phyloP scores from a whole-genome alignment of 2,888 invertebrate species.

The Leptothorax acervorum region DNA sequence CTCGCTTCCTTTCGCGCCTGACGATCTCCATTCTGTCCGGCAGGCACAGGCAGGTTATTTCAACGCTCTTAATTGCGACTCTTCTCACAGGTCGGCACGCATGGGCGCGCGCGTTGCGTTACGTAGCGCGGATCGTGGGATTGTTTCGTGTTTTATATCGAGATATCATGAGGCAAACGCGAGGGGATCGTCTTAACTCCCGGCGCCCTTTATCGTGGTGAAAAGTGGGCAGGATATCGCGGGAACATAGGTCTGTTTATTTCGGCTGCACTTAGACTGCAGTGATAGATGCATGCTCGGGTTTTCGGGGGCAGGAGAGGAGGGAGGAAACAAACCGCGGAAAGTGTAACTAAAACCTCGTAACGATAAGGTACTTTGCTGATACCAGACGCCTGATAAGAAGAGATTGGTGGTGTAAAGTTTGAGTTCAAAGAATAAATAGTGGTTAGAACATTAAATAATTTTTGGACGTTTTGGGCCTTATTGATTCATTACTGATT shows the following conservation, averaged over 20 bases:
- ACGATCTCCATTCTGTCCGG: constrained; percentile 57
- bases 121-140: constrained; percentile 52
- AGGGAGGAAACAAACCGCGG: not conserved
- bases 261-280: not conserved
- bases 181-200: not conserved
- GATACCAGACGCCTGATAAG: constrained; percentile 1
- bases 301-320: not conserved
- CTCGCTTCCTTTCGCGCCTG: constrained; percentile 68
- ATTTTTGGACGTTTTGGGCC: not conserved
- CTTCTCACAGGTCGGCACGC: constrained; percentile 70
- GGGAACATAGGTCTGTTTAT: not conserved
- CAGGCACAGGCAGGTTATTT: constrained; percentile 54
- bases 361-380: not conserved
- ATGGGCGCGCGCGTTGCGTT: constrained; percentile 29
- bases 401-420: not conserved
- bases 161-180: constrained; percentile 4
- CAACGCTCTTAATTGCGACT: constrained; percentile 71
- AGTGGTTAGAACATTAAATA: not conserved
- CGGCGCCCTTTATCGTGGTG: constrained; percentile 11
- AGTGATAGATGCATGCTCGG: not conserved
- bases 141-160: constrained; percentile 52
- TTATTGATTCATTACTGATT: not conserved
- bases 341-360: constrained; percentile 20
- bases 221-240: constrained; percentile 1
- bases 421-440: not conserved